These are phyloP conservation scores for Dolichallabes microphthalmus DNA, from an alignment of 2,113 vertebrate species.

Conservation along the genomic window DNA sequence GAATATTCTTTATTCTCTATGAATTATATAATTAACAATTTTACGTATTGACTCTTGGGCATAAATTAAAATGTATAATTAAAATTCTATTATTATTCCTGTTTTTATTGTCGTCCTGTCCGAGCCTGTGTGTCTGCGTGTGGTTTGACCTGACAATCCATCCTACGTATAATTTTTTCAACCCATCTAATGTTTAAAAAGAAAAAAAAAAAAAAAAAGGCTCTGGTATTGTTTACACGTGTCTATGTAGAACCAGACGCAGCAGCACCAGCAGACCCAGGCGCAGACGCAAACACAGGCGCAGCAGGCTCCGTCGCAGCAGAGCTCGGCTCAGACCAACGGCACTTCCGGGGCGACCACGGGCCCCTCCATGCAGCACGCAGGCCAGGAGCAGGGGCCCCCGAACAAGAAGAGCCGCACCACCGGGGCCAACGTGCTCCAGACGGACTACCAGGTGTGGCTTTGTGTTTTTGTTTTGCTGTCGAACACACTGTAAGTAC, in stretches of 20 bases:
- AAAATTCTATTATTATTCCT: too few species aligned
- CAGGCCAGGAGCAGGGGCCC: slow-evolving; percentile 85
- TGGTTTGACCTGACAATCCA: too few species aligned
- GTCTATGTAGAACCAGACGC: slow-evolving; percentile 80
- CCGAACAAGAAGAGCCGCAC: slow-evolving; percentile 93
- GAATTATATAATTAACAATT: too few species aligned
- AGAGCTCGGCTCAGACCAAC: slow-evolving; percentile 88
- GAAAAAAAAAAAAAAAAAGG: background rate
- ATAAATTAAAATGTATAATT: too few species aligned
- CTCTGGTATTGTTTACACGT: background rate
- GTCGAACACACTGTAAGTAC: background rate
- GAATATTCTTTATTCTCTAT: too few species aligned
- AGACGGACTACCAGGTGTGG: slow-evolving; percentile 93
- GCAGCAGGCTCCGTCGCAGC: slow-evolving; percentile 78
- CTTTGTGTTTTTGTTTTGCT: background rate
- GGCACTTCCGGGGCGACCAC: slow-evolving; percentile 70
- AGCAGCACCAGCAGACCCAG: slow-evolving; percentile 92
- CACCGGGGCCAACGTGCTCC: slow-evolving; percentile 86
- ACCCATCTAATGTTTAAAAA: background rate
- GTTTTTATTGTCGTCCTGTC: too few species aligned
- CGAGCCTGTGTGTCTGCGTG: too few species aligned
- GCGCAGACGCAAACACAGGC: slow-evolving; percentile 67
- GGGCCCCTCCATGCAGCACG: slow-evolving; percentile 78
- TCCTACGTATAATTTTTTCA: background rate
- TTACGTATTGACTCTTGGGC: too few species aligned